A percentile compares a stretch with the other conserved stretches of the same genome.
Evolutionary conservation across 2,888 invertebrate genomes (phyloP).

Genomic region (Osmoderma eremita): DNA sequence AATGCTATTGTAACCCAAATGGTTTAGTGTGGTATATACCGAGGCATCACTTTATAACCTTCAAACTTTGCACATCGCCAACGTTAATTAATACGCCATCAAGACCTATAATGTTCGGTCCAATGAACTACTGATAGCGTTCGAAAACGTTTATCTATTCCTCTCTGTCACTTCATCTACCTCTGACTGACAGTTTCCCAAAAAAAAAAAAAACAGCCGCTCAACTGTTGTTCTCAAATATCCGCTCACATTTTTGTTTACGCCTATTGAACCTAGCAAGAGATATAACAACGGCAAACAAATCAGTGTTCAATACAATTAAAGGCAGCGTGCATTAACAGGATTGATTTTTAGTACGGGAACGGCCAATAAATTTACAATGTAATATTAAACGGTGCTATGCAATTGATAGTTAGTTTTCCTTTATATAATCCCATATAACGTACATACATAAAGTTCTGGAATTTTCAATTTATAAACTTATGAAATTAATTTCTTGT

Average conservation of each 20-base stretch:
- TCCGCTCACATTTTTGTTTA: conserved; percentile 25
- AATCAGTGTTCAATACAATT: conserved; percentile 9
- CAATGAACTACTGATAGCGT: conserved; percentile 14
- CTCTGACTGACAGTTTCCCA: too few relatives aligned
- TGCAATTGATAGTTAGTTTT: too few relatives aligned
- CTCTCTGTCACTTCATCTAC: too few relatives aligned
- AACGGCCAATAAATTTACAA: neutral
- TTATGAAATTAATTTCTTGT: too few relatives aligned
- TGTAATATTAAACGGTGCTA: too few relatives aligned
- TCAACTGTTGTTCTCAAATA: conserved; percentile 22
- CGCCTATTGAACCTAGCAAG: conserved; percentile 13
- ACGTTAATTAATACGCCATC: conserved; percentile 31
- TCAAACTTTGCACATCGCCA: neutral
- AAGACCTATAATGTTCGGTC: conserved; percentile 23
- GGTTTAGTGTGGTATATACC: too few relatives aligned
- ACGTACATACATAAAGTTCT: too few relatives aligned
- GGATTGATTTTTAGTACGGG: neutral
- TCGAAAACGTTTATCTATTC: conserved; percentile 11
- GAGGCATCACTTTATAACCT: neutral
- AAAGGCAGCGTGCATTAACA: conserved; percentile 1
- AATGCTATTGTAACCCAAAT: too few relatives aligned
- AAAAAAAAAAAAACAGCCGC: neutral
- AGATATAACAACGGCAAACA: conserved; percentile 22
- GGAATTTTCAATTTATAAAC: too few relatives aligned
- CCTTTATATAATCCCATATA: too few relatives aligned